Conservation (phyloP, 2,113 vertebrate genomes). For the Orycteropus afer region DNA sequence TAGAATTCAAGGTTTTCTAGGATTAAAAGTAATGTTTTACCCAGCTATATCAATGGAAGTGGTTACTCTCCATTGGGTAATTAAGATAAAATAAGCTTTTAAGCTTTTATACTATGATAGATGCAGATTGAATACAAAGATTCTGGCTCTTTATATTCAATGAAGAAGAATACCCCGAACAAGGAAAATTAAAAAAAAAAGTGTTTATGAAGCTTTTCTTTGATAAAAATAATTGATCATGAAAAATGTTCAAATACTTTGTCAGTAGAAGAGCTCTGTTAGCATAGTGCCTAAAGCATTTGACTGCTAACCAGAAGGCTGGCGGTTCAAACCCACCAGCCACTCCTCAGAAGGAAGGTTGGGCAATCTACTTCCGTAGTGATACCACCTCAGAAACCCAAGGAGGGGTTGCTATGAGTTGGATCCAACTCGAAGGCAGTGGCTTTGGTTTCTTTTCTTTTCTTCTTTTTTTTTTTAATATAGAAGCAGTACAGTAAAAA, state of each 20-base stretch:
- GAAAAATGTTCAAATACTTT: conserved; percentile 54
- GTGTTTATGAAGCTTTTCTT: conserved; percentile 16
- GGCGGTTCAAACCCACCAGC: too few species aligned
- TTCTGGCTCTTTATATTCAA: conserved; percentile 2
- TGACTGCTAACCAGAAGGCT: too few species aligned
- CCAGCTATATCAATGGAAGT: background rate
- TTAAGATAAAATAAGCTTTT: background rate
- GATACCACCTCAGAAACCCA: too few species aligned
- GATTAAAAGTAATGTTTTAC: background rate
- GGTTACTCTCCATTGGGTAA: background rate
- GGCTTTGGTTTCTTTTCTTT: too few species aligned
- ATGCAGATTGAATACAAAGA: conserved; percentile 1
- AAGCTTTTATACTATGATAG: background rate
- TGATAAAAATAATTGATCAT: conserved; percentile 44
- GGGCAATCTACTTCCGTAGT: too few species aligned
- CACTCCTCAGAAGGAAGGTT: too few species aligned
- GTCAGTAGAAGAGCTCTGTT: too few species aligned
- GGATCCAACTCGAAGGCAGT: too few species aligned
- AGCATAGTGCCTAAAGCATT: too few species aligned
- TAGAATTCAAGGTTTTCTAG: background rate
- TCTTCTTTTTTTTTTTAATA: too few species aligned
- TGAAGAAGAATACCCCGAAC: conserved; percentile 4
- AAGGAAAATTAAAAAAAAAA: conserved; percentile 5
- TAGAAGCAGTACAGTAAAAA: background rate
- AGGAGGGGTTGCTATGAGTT: too few species aligned